A percentile compares a stretch with the other conserved stretches of the same genome.
These are phyloP conservation scores for Rhopilema esculentum DNA, from an alignment of 30 jellyfish, hydroid and myxozoan genomes.

Conservation along the genomic window DNA sequence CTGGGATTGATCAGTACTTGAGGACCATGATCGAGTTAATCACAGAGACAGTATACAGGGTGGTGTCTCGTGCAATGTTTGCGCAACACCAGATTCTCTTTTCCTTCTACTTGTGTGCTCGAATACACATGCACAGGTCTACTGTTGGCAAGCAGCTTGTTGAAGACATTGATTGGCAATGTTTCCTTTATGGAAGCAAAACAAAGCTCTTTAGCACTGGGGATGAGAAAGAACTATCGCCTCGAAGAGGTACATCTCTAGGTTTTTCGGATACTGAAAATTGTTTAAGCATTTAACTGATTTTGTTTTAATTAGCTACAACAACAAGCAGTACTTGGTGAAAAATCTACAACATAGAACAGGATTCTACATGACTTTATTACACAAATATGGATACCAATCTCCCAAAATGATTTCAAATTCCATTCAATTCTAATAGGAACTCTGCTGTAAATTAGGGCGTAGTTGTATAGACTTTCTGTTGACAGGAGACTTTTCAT, in stretches of 20 bases:
- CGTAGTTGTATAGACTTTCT: too few relatives aligned
- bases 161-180: conserved; percentile 51
- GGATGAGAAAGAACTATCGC: conserved; percentile 18
- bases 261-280: not conserved
- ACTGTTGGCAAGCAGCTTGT: conserved; percentile 20
- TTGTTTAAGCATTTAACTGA: not conserved
- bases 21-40: conserved; percentile 60
- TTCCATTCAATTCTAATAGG: too few relatives aligned
- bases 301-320: too few relatives aligned
- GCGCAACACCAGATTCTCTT: conserved; percentile 79
- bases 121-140: conserved; percentile 43
- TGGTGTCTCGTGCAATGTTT: conserved; percentile 79
- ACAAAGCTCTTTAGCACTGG: conserved; percentile 30
- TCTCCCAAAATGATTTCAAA: too few relatives aligned
- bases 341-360: too few relatives aligned
- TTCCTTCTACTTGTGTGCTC: conserved; percentile 65
- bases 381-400: too few relatives aligned
- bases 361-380: too few relatives aligned
- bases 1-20: conserved; percentile 55
- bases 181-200: conserved; percentile 53
- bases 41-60: conserved; percentile 75
- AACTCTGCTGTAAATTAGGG: too few relatives aligned
- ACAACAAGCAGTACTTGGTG: too few relatives aligned
- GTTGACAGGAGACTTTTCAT: too few relatives aligned
- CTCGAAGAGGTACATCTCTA: conserved; percentile 27